Percentiles rank a stretch among this genome's conserved stretches.
Evolutionary conservation across 2,113 vertebrate genomes (phyloP).

Genomic region (Vulpes vulpes): DNA sequence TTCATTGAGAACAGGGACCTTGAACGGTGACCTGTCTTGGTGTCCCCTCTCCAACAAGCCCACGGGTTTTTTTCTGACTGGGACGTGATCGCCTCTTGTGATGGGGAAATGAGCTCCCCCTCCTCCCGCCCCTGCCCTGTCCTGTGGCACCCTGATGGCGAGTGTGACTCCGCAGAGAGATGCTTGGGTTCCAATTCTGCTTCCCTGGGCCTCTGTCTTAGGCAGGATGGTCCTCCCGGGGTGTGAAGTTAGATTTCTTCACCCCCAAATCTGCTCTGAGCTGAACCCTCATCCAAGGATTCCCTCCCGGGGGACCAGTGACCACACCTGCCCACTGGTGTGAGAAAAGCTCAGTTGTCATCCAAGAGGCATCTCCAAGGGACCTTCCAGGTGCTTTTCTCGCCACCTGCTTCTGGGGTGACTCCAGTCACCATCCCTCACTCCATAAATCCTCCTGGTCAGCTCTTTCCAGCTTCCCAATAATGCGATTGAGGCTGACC

Average conservation of each 20-base stretch:
- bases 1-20: neutral
- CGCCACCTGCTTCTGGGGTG: neutral
- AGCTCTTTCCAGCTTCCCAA: neutral
- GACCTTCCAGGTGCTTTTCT: neutral
- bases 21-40: neutral
- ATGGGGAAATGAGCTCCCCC: rapidly evolving
- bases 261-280: neutral
- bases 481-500: rapidly evolving
- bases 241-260: neutral
- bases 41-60: neutral
- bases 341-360: neutral
- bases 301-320: neutral
- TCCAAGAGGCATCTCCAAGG: neutral
- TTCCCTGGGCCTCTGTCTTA: neutral
- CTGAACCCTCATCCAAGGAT: neutral
- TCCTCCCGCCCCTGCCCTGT: neutral
- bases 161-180: neutral
- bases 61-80: neutral
- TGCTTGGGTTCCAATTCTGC: neutral
- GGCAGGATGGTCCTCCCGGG: rapidly evolving
- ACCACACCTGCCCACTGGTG: rapidly evolving
- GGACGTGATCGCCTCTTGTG: neutral
- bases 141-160: too few species aligned
- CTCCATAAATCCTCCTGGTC: neutral
- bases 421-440: rapidly evolving